A percentile compares a stretch with the other conserved stretches of the same genome.
Conservation (phyloP, 2,113 vertebrate genomes). For the Symphodus melops region DNA sequence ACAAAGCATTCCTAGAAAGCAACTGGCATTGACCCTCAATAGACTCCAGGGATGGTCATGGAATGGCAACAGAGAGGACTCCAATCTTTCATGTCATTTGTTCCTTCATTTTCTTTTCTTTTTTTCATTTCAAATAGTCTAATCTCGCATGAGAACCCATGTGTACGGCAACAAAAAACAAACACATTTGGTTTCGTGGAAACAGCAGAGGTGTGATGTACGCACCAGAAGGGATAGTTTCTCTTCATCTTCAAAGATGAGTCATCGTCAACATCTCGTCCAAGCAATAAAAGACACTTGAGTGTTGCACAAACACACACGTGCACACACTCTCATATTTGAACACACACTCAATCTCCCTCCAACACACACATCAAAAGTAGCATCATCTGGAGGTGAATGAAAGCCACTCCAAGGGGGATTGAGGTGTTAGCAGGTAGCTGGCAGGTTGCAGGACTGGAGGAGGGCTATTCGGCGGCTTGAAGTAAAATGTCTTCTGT, state of each 20-base stretch:
- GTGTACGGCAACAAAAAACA: slow-evolving; percentile 15
- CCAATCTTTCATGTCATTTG: slow-evolving; percentile 38
- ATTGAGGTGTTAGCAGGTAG: slow-evolving; percentile 28
- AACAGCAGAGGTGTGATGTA: slow-evolving; percentile 32
- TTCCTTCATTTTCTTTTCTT: slow-evolving; percentile 28
- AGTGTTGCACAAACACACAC: slow-evolving; percentile 6
- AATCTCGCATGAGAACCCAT: slow-evolving; percentile 41
- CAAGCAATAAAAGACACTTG: slow-evolving; percentile 45
- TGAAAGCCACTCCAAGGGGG: slow-evolving; percentile 59
- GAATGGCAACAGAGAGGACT: slow-evolving; percentile 41
- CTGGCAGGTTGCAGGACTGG: slow-evolving; percentile 5
- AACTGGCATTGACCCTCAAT: slow-evolving; percentile 28
- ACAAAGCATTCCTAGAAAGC: slow-evolving; percentile 19
- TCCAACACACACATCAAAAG: slow-evolving; percentile 51
- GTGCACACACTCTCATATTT: background rate
- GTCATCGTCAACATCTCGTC: slow-evolving; percentile 47
- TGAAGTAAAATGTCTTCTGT: slow-evolving; percentile 11
- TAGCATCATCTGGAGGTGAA: slow-evolving; percentile 51
- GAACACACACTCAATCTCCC: background rate
- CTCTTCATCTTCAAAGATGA: slow-evolving; percentile 60
- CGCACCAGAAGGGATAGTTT: slow-evolving; percentile 37
- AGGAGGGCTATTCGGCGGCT: slow-evolving; percentile 24
- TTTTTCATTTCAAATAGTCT: slow-evolving; percentile 15
- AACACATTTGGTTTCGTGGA: slow-evolving; percentile 33
- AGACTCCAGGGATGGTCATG: slow-evolving; percentile 41